These are phyloP conservation scores for Rhombomys opimus DNA, from an alignment of 2,113 vertebrate species.

Conservation along the genomic window DNA sequence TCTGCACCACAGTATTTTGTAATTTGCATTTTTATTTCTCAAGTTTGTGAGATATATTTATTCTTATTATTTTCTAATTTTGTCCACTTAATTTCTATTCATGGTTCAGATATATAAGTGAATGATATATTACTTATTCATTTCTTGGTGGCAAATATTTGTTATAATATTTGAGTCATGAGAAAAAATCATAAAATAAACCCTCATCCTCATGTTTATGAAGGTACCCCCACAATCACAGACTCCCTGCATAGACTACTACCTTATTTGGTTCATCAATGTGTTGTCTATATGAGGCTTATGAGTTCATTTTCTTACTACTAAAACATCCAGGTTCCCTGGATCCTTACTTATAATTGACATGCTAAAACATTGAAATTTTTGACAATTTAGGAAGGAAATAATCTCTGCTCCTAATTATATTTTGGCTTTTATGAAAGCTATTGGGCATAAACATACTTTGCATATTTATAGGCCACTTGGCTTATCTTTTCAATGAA, in stretches of 20 bases:
- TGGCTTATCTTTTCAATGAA: background rate
- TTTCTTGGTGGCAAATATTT: background rate
- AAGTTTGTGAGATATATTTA: background rate
- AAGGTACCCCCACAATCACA: background rate
- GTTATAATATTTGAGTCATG: background rate
- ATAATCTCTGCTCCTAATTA: background rate
- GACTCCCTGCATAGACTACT: background rate
- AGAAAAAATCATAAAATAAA: background rate
- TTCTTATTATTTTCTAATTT: background rate
- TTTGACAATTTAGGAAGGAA: background rate
- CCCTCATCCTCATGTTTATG: background rate
- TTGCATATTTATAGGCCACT: background rate
- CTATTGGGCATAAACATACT: background rate
- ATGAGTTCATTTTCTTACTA: background rate
- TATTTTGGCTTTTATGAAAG: background rate
- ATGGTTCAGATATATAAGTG: background rate
- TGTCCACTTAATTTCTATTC: background rate
- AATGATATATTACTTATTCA: background rate
- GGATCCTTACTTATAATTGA: background rate
- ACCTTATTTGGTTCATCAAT: background rate
- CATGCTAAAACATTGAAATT: background rate
- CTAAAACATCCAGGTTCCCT: background rate
- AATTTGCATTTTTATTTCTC: background rate
- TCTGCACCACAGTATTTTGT: background rate
- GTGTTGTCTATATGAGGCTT: background rate